Evolutionary conservation across 2,797 vertebrate genomes (phyloP), one percentile per base, ranked within the genome.

Genomic region (Megalops cyprinoides): DNA sequence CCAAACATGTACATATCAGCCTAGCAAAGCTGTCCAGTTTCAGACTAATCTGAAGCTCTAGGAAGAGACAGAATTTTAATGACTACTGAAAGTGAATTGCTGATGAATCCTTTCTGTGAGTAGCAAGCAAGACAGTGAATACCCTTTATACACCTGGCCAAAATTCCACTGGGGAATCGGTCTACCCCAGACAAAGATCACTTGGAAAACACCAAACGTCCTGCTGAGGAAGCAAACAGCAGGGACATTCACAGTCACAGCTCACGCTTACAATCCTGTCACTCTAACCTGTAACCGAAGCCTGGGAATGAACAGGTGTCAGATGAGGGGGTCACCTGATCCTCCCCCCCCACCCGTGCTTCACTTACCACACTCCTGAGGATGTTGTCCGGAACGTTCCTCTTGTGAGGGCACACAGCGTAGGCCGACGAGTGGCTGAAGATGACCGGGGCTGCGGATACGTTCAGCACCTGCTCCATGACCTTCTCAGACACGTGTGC

Each of bases 341-440:
- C 56, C 18, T 46, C 48, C 15, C 31, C 39, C 23, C 25, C 37
- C 39, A 25, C 42, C 76, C 28, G 15, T 48, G 4, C 8, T 1
- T 23, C 23, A 55, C 96, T 95, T 88, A 98, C 97, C 95, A 98
- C 95, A 87, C 48, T 86, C 75, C 0, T 8, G 25, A 99, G 96
- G 44, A 99, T 85, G 0, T 96, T 89, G 0, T 99, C 95, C 0
- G 97, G 98, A 23, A 99, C 96, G 0, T 99, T 99, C 74, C 97
- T 96, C 77, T 82, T 90, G 86, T 94, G 88, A 0, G 0, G 3
- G 84, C 97, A 98, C 80, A 98, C 0, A 0, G 8, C 0, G 51
- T 91, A 98, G 80, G 97, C 96, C 0, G 97, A 98, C 0, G 98
- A 99, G 89, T 98, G 98, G 89, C 98, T 99, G 93, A 98, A 99